Conservation (phyloP, 2,113 vertebrate genomes). For the Gobiocypris rarus region DNA sequence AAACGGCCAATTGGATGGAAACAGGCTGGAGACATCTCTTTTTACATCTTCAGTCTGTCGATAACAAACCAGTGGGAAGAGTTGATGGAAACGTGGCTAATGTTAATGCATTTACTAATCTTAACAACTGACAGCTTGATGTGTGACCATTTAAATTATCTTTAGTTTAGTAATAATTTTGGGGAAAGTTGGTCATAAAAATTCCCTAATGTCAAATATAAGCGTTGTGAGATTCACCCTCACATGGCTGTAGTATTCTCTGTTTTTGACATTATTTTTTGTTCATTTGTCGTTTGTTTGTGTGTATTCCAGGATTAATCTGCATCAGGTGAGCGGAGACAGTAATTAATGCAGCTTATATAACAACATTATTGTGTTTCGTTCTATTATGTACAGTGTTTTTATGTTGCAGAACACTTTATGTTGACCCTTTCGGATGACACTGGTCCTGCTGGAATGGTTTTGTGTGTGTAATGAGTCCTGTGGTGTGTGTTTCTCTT, state of each 20-base stretch:
- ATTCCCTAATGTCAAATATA: too few species aligned
- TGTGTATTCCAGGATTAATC: constrained; percentile 30
- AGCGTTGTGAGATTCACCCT: not conserved
- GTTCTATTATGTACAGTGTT: not conserved
- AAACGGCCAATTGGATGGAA: too few species aligned
- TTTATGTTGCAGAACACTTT: not conserved
- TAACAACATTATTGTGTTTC: not conserved
- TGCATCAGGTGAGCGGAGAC: not conserved
- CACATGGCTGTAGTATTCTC: not conserved
- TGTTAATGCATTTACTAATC: too few species aligned
- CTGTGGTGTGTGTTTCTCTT: constrained; percentile 35
- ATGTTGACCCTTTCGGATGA: not conserved
- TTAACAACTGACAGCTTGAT: too few species aligned
- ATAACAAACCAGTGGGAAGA: too few species aligned
- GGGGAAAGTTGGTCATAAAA: too few species aligned
- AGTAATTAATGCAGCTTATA: not conserved
- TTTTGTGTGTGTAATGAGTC: not conserved
- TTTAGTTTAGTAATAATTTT: too few species aligned
- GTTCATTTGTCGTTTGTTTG: constrained; percentile 54
- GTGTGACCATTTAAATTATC: too few species aligned
- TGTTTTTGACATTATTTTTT: constrained; percentile 19
- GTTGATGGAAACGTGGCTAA: too few species aligned
- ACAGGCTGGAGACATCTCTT: too few species aligned
- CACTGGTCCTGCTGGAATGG: not conserved
- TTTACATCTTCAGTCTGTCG: too few species aligned